Base-by-base conservation (phyloP, 2,113 vertebrate genomes). In the Phyllostomus discolor region DNA sequence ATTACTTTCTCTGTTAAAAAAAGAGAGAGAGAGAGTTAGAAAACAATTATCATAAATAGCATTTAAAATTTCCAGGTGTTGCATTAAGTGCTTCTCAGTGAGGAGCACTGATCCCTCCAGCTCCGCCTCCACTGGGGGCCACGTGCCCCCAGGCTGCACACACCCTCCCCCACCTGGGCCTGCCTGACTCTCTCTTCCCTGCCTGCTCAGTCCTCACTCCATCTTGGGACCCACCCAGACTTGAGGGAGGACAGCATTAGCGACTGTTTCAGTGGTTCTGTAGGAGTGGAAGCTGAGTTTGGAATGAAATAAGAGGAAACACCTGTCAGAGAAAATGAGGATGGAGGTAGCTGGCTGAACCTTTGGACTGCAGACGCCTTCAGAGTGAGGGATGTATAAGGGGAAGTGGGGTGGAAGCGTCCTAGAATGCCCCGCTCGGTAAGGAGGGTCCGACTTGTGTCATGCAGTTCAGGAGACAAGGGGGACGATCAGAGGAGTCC, bases 91-190 rank as follows among this genome's bases (percentile, higher is more conserved):
- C 35, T 80, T 90, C 54, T 73, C 22, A 66, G 11, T 26, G 46
- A 88, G 81, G 38, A 78, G 19, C 19, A 54, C 35, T 79, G 7
- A 7, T 15, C 0, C 48, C 59, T 54, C 54, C 8, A 3, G 7
- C 35, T 64, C 48, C n/a, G 11, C 2, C 28, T 38, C n/a, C 48
- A 52, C 33, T n/a, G n/a, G n/a, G n/a, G n/a, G n/a, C n/a, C n/a
- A n/a, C 2, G 5, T 19, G 24, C 20, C 12, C 26, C 1, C 46
- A 20, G 3, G 2, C 22, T 35, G n/a, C 17, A 28, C 33, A 24
- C 38, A 2, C 52, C 35, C n/a, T n/a, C 4, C n/a, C 17, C 5
- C 4, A 28, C 4, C 38, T 33, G 7, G 46, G 26, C 6, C 31
- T 14, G 4, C n/a, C 46, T 19, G 64, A 20, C 14, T 64, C 62